These are phyloP conservation scores for Sebastes minor DNA, from an alignment of 2,797 vertebrate genomes.

Conservation along the genomic window DNA sequence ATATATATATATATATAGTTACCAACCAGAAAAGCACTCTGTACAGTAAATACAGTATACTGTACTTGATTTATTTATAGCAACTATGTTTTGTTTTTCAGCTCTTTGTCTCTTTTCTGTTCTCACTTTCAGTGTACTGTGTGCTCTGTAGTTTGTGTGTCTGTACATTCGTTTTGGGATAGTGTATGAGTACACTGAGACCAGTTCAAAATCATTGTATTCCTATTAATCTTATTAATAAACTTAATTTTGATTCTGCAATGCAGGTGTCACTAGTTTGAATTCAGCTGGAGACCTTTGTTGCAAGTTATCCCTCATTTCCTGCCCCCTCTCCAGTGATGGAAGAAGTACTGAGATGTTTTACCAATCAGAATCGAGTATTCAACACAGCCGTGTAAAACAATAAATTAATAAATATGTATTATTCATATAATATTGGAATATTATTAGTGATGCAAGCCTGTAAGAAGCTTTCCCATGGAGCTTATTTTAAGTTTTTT, in stretches of 20 bases:
- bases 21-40: neutral
- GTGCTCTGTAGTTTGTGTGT: neutral
- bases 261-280: neutral
- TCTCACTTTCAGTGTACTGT: neutral
- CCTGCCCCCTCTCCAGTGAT: neutral
- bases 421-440: neutral
- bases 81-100: neutral
- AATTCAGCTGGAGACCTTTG: neutral
- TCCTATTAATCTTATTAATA: neutral
- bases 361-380: neutral
- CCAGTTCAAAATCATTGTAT: neutral
- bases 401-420: too few species aligned
- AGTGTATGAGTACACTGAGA: neutral
- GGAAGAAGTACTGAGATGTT: neutral
- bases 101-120: neutral
- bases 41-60: conserved; percentile 11
- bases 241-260: neutral
- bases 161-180: neutral
- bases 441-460: too few species aligned
- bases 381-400: too few species aligned
- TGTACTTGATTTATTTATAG: neutral
- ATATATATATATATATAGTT: neutral
- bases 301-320: neutral
- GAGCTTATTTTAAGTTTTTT: too few species aligned
- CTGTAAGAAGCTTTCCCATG: too few species aligned